phyloP scores from a whole-genome alignment of 35 echinoderm and acorn worm genomes.

The Nesometra sesokonis region DNA sequence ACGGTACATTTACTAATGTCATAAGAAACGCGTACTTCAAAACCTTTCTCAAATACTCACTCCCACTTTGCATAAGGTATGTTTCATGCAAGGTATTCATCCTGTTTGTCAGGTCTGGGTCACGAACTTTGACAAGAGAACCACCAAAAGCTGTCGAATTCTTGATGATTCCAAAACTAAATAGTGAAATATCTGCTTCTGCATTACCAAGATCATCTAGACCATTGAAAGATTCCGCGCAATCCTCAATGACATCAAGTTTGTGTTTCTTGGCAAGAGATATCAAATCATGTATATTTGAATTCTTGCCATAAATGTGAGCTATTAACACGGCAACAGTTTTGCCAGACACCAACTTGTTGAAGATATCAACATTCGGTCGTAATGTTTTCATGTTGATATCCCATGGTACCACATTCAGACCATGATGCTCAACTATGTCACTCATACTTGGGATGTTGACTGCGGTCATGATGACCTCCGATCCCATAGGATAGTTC shows the following conservation, averaged over 20 bases:
- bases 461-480: background rate
- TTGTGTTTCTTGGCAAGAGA: background rate
- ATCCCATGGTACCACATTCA: background rate
- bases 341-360: background rate
- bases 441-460: slow-evolving; percentile 6
- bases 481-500: background rate
- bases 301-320: background rate
- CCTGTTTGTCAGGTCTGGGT: background rate
- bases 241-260: background rate
- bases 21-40: background rate
- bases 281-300: slow-evolving; percentile 5
- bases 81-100: background rate
- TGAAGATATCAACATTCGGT: background rate
- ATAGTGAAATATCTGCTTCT: background rate
- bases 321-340: background rate
- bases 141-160: background rate
- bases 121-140: background rate
- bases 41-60: background rate
- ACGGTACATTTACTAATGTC: background rate
- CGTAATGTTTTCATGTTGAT: background rate
- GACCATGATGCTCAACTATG: background rate
- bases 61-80: background rate
- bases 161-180: slow-evolving; percentile 14
- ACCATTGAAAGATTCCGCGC: background rate
- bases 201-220: background rate